Conservation (phyloP, 2,113 vertebrate species). For the Hylia prasina region DNA sequence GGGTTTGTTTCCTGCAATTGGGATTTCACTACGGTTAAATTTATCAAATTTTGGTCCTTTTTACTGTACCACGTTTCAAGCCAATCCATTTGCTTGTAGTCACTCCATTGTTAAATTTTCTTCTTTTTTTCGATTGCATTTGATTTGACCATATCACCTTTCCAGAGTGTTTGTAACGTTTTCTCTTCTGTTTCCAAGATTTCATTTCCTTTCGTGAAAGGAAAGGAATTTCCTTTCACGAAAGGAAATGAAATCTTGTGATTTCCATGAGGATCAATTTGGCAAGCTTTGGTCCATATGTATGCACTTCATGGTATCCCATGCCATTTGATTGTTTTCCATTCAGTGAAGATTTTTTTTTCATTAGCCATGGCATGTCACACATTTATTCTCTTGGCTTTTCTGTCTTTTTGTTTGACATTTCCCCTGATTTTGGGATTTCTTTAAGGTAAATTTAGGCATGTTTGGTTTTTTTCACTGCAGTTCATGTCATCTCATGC, state of each 20-base stretch:
- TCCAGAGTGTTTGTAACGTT: not conserved
- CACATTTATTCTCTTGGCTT: not conserved
- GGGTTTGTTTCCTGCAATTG: not conserved
- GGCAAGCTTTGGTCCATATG: not conserved
- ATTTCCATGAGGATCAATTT: not conserved
- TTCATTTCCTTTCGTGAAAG: not conserved
- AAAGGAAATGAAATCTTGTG: not conserved
- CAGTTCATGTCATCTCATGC: too few relatives aligned
- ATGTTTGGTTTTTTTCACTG: too few relatives aligned
- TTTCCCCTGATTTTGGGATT: too few relatives aligned
- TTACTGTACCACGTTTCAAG: not conserved
- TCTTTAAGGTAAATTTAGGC: too few relatives aligned
- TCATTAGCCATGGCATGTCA: not conserved
- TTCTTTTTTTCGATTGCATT: not conserved
- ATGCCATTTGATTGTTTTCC: not conserved
- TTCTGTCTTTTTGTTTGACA: not conserved
- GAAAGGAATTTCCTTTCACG: not conserved
- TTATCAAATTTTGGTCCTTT: not conserved
- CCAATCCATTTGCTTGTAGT: not conserved
- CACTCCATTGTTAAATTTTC: not conserved
- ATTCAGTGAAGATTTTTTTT: not conserved
- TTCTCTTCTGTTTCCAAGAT: not conserved
- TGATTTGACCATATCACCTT: not conserved
- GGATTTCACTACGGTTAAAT: not conserved
- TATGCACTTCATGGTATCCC: too few relatives aligned